phyloP scores from a whole-genome alignment of 2,113 vertebrate genomes.

The Bombycilla garrulus region DNA sequence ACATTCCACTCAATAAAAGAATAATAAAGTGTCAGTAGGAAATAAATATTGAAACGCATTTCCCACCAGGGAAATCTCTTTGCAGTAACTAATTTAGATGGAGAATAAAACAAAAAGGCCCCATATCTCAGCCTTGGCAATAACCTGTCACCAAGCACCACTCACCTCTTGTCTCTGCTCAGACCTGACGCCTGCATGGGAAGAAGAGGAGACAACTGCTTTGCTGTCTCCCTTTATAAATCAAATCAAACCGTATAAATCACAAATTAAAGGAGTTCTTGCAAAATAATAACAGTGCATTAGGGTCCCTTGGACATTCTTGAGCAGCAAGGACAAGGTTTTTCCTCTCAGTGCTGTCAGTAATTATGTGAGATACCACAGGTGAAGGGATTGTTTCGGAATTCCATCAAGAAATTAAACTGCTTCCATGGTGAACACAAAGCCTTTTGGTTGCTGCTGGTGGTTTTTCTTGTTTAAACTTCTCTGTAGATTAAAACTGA shows the following conservation, averaged over 20 bases:
- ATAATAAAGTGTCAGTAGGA: conserved; percentile 52
- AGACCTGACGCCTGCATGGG: not conserved
- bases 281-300: not conserved
- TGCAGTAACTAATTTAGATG: conserved; percentile 57
- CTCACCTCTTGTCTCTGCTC: not conserved
- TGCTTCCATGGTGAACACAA: not conserved
- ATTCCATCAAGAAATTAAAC: not conserved
- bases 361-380: not conserved
- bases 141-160: not conserved
- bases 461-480: not conserved
- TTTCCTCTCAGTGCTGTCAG: not conserved
- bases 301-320: not conserved
- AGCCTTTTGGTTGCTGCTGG: rapidly evolving
- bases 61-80: conserved; percentile 55
- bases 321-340: not conserved
- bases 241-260: not conserved
- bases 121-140: conserved; percentile 26
- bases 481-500: not conserved
- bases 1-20: conserved; percentile 44
- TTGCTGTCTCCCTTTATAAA: not conserved
- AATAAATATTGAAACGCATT: conserved; percentile 62
- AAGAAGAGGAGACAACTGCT: not conserved
- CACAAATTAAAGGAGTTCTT: not conserved
- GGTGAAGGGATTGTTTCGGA: not conserved
- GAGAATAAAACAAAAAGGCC: conserved; percentile 51